Conservation (phyloP, 2,888 invertebrate species). For the Sphinx pinastri region DNA sequence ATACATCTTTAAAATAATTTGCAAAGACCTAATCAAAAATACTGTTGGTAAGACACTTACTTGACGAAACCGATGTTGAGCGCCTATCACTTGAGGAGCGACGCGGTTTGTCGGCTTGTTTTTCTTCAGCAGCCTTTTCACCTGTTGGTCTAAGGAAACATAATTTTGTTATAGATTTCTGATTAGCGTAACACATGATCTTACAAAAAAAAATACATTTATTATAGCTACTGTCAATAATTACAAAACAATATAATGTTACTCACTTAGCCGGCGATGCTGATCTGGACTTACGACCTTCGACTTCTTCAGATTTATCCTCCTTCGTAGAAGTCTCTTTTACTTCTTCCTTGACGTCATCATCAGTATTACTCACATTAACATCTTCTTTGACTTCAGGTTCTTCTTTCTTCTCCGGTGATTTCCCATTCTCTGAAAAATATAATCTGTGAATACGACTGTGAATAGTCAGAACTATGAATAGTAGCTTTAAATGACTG, state of each 20-base stretch:
- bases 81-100: constrained; percentile 70
- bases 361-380: constrained; percentile 54
- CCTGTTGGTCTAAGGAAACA: constrained; percentile 47
- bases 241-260: constrained; percentile 2
- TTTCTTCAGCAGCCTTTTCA: constrained; percentile 62
- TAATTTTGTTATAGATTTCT: not conserved
- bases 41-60: constrained; percentile 51
- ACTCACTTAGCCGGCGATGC: constrained; percentile 74
- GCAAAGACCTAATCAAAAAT: not conserved
- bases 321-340: constrained; percentile 50
- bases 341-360: constrained; percentile 65
- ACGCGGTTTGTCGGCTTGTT: constrained; percentile 64
- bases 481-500: too few species aligned
- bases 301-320: constrained; percentile 59
- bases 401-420: constrained; percentile 73
- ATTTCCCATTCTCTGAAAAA: constrained; percentile 73
- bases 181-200: not conserved
- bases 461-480: too few species aligned
- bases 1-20: too few species aligned
- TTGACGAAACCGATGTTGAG: constrained; percentile 76
- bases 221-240: too few species aligned
- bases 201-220: not conserved
- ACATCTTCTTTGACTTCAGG: constrained; percentile 69
- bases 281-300: constrained; percentile 69
- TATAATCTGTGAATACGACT: not conserved